Conservation (phyloP, 2,888 invertebrate genomes). For the Rhogogaster chlorosoma region DNA sequence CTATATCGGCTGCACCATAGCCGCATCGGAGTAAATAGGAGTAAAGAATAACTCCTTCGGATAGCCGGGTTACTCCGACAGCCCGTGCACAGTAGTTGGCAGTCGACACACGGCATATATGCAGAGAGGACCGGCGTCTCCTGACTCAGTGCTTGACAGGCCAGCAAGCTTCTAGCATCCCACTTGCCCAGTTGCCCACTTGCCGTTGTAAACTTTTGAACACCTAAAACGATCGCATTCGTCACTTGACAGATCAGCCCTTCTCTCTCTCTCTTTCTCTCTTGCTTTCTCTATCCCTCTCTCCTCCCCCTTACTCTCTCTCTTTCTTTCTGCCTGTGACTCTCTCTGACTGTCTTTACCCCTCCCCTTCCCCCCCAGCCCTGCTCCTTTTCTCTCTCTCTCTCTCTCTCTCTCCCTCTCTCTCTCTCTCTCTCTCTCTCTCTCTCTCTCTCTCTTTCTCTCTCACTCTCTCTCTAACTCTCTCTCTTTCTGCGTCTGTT, state of each 20-base stretch:
- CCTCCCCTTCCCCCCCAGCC: constrained; percentile 32
- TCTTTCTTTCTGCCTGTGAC: constrained; percentile 34
- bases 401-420: constrained; percentile 52
- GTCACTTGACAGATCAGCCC: constrained; percentile 49
- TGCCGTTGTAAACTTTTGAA: constrained; percentile 45
- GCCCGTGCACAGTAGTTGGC: constrained; percentile 34
- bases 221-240: constrained; percentile 48
- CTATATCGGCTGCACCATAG: not conserved
- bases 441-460: constrained; percentile 57
- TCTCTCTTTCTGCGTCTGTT: constrained; percentile 42
- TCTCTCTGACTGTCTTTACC: constrained; percentile 58
- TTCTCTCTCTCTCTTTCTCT: constrained; percentile 23
- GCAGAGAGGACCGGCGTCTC: constrained; percentile 75
- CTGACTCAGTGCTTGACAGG: constrained; percentile 77
- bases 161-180: constrained; percentile 76
- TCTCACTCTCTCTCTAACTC: constrained; percentile 55
- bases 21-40: constrained; percentile 21
- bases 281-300: not conserved
- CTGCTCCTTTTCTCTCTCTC: constrained; percentile 55
- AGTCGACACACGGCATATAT: constrained; percentile 67
- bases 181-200: constrained; percentile 60
- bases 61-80: constrained; percentile 32
- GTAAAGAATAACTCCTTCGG: constrained; percentile 37
- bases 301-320: not conserved
- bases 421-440: constrained; percentile 53